Conservation (phyloP, 2,888 invertebrate genomes). For the Macaria notata region DNA sequence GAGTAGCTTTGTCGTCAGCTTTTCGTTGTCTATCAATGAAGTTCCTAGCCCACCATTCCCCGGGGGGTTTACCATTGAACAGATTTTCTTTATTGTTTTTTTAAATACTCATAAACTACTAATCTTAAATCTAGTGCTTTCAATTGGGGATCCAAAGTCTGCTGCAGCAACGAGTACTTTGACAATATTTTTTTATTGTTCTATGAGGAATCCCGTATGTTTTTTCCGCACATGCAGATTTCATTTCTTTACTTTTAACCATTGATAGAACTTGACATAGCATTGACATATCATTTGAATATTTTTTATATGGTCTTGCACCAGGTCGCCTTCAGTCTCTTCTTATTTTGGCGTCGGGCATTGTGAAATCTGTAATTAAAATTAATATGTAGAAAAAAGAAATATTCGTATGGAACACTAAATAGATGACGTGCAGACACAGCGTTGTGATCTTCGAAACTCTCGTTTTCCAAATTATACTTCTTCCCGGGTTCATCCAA, state of each 20-base stretch:
- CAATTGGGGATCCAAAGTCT: constrained; percentile 24
- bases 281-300: constrained; percentile 28
- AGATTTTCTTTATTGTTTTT: constrained; percentile 17
- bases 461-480: too few relatives aligned
- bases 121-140: constrained; percentile 19
- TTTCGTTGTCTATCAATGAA: too few relatives aligned
- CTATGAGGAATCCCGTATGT: constrained; percentile 29
- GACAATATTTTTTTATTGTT: constrained; percentile 19
- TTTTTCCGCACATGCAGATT: constrained; percentile 26
- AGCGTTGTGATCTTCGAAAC: too few relatives aligned
- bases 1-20: too few relatives aligned
- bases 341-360: constrained; percentile 2
- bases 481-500: too few relatives aligned
- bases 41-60: constrained; percentile 14
- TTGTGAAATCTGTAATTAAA: constrained; percentile 2
- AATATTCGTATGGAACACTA: background rate
- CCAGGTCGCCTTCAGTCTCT: constrained; percentile 18
- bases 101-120: constrained; percentile 17
- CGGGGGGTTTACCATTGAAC: constrained; percentile 18
- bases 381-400: background rate
- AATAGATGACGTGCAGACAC: too few relatives aligned
- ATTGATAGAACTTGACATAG: constrained; percentile 20
- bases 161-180: constrained; percentile 25
- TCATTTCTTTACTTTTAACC: constrained; percentile 20
- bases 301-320: constrained; percentile 25